Percentiles rank a stretch among this genome's conserved stretches.
These are phyloP conservation scores for Champsocephalus gunnari DNA, from an alignment of 2,797 vertebrate genomes.

Conservation along the genomic window DNA sequence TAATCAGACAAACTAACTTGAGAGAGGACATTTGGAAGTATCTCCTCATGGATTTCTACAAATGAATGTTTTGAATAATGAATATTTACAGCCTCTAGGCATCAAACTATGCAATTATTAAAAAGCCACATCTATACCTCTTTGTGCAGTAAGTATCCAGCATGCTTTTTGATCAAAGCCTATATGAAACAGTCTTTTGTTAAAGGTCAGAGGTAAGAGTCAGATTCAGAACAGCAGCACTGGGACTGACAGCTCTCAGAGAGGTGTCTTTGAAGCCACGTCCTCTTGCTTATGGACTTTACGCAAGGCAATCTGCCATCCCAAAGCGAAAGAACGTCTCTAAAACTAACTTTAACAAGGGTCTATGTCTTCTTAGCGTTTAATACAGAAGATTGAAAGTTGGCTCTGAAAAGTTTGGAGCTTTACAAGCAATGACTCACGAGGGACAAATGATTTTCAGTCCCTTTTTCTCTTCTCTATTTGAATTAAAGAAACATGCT, in stretches of 20 bases:
- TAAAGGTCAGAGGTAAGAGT: conserved; percentile 8
- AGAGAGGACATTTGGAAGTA: background rate
- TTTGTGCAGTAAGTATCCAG: background rate
- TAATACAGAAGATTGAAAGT: background rate
- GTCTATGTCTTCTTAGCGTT: background rate
- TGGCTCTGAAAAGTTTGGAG: background rate
- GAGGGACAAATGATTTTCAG: background rate
- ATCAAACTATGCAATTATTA: conserved; percentile 20
- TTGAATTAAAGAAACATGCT: background rate
- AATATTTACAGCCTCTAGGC: conserved; percentile 25
- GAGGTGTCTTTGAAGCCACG: background rate
- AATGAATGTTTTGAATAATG: conserved; percentile 16
- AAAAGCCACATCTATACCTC: background rate
- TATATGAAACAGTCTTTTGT: conserved; percentile 5
- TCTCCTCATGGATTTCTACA: conserved; percentile 1
- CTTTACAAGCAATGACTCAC: background rate
- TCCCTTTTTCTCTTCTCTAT: background rate
- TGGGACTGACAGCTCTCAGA: conserved; percentile 6
- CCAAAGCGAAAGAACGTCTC: background rate
- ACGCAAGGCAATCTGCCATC: background rate
- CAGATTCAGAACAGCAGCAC: conserved; percentile 3
- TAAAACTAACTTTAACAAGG: too few relatives aligned
- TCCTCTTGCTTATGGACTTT: conserved; percentile 6
- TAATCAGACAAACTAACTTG: conserved; percentile 4
- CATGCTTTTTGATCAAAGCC: background rate